Conservation (phyloP, 1,140 invertebrate genomes). For the Monomorium pharaonis region DNA sequence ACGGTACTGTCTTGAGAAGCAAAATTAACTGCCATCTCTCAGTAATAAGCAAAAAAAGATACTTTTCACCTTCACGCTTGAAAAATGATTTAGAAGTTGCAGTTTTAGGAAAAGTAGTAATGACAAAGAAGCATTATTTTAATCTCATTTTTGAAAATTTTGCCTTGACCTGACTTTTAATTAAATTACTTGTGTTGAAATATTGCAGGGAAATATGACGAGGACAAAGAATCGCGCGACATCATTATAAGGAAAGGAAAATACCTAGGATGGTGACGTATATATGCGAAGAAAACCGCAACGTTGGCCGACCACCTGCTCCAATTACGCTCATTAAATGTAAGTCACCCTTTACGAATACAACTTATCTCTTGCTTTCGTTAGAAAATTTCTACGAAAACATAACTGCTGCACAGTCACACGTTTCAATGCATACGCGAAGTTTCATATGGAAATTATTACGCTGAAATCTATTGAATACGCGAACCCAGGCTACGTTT, state of each 20-base stretch:
- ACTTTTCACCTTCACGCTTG: not conserved
- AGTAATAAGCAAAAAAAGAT: not conserved
- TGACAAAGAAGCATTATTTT: not conserved
- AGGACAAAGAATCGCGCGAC: constrained; percentile 11
- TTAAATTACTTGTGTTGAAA: constrained; percentile 15
- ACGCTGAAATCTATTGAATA: not conserved
- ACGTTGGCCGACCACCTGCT: constrained; percentile 76
- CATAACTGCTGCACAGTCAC: not conserved
- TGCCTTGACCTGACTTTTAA: not conserved
- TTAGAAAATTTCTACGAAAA: constrained; percentile 20
- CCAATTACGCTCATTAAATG: constrained; percentile 78
- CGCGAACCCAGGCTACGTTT: not conserved
- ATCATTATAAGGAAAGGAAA: constrained; percentile 48
- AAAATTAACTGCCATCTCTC: not conserved
- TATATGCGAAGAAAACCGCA: constrained; percentile 68
- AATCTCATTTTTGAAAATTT: not conserved
- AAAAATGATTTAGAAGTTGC: not conserved
- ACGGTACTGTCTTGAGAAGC: not conserved
- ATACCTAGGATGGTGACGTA: constrained; percentile 73
- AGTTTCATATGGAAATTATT: not conserved
- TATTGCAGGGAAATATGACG: not conserved
- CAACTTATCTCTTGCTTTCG: constrained; percentile 29
- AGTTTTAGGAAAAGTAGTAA: not conserved
- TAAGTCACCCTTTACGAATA: constrained; percentile 36
- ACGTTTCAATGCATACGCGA: not conserved